A percentile compares a stretch with the other conserved stretches of the same genome.
These are phyloP conservation scores for Ormia ochracea DNA, from an alignment of 2,888 invertebrate species.

Conservation along the genomic window DNA sequence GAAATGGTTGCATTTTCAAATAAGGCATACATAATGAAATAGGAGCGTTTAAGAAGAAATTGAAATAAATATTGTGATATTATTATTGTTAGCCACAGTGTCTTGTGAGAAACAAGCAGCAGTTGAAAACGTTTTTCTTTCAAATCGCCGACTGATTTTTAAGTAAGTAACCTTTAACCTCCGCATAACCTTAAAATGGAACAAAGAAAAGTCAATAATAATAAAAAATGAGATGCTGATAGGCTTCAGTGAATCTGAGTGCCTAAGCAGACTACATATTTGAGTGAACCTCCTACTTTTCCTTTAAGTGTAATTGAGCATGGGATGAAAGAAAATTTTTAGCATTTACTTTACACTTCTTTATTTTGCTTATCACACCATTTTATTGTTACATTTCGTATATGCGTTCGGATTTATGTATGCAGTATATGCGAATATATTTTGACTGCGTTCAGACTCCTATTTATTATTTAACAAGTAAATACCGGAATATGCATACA, in stretches of 20 bases:
- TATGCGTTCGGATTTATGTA: too few species aligned
- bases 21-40: not conserved
- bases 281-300: not conserved
- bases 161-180: conserved; percentile 57
- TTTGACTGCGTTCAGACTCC: not conserved
- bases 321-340: not conserved
- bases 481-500: not conserved
- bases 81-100: not conserved
- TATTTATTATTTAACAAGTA: not conserved
- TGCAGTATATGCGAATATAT: not conserved
- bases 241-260: not conserved
- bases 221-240: not conserved
- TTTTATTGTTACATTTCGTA: too few species aligned
- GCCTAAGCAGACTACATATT: not conserved
- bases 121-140: not conserved
- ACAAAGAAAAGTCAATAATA: not conserved
- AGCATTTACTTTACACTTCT: too few species aligned
- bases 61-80: conserved; percentile 23
- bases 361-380: not conserved
- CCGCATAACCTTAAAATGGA: conserved; percentile 37
- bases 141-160: not conserved
- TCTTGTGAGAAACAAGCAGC: not conserved
- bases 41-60: not conserved
- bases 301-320: not conserved
- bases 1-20: not conserved